Percentiles rank a stretch among this genome's conserved stretches.
These are phyloP conservation scores for Lucilia sericata DNA, from an alignment of 1,140 invertebrate species.

Conservation along the genomic window DNA sequence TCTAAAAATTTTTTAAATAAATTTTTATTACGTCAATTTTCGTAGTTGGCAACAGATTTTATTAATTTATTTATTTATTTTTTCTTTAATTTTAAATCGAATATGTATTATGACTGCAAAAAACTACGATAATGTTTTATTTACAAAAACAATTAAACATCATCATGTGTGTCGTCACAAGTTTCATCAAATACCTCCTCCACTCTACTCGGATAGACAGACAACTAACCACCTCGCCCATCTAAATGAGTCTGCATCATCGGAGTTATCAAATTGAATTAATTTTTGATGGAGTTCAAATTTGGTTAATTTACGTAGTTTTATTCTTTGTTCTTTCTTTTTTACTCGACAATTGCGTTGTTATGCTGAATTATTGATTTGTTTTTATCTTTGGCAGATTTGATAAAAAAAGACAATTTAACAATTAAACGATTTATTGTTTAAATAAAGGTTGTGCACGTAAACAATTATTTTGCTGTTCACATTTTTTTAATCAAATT, in stretches of 20 bases:
- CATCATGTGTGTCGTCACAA: conserved; percentile 39
- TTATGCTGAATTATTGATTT: too few relatives aligned
- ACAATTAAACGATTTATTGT: too few relatives aligned
- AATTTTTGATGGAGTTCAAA: background rate
- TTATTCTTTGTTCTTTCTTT: background rate
- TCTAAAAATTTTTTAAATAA: background rate
- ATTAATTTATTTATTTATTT: too few relatives aligned
- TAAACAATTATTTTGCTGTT: too few relatives aligned
- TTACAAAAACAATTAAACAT: background rate
- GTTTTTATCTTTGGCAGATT: too few relatives aligned
- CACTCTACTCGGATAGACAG: background rate
- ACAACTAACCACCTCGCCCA: background rate
- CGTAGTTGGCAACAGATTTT: background rate
- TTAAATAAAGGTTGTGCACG: too few relatives aligned
- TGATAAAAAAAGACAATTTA: too few relatives aligned
- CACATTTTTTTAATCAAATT: too few relatives aligned
- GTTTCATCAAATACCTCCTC: background rate
- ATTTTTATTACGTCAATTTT: background rate
- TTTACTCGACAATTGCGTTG: too few relatives aligned
- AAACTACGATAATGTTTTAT: too few relatives aligned
- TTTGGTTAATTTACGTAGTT: conserved; percentile 4
- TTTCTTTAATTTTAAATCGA: too few relatives aligned
- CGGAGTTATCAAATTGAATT: background rate
- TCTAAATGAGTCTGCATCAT: background rate
- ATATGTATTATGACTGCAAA: too few relatives aligned